These are phyloP conservation scores for Oxyruncus cristatus DNA, from an alignment of 2,113 vertebrate genomes.

Conservation along the genomic window DNA sequence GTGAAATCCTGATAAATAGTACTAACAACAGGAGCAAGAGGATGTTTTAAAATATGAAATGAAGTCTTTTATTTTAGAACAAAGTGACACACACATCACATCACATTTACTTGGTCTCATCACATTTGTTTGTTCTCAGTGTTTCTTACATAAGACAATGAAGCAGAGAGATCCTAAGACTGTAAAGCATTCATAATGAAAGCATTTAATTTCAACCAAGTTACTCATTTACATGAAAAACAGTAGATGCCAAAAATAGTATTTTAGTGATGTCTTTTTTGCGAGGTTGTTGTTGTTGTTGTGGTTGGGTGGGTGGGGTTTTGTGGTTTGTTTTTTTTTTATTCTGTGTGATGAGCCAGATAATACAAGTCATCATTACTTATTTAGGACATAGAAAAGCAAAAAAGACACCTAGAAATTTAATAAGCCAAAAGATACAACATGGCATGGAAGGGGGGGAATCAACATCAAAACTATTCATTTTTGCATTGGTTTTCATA, in stretches of 20 bases:
- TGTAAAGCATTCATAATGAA: neutral
- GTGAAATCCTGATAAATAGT: neutral
- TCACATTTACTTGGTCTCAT: neutral
- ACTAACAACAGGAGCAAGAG: neutral
- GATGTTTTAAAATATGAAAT: neutral
- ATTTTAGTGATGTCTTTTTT: neutral
- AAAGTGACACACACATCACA: neutral
- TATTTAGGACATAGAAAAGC: neutral
- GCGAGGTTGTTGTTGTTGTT: neutral
- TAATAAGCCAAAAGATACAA: neutral
- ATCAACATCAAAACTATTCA: neutral
- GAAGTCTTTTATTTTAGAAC: neutral
- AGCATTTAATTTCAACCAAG: neutral
- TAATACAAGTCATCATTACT: neutral
- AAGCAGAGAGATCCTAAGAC: neutral
- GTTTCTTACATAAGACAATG: neutral
- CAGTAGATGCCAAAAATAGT: neutral
- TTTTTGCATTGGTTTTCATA: neutral
- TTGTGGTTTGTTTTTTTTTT: neutral
- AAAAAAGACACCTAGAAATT: neutral
- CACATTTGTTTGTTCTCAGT: neutral
- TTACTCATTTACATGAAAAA: neutral
- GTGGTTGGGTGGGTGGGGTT: neutral
- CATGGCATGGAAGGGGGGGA: neutral
- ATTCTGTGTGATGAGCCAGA: neutral